Evolutionary conservation across 2,113 vertebrate species (phyloP), one percentile per base, ranked within the genome.

Genomic region (Upupa epops): DNA sequence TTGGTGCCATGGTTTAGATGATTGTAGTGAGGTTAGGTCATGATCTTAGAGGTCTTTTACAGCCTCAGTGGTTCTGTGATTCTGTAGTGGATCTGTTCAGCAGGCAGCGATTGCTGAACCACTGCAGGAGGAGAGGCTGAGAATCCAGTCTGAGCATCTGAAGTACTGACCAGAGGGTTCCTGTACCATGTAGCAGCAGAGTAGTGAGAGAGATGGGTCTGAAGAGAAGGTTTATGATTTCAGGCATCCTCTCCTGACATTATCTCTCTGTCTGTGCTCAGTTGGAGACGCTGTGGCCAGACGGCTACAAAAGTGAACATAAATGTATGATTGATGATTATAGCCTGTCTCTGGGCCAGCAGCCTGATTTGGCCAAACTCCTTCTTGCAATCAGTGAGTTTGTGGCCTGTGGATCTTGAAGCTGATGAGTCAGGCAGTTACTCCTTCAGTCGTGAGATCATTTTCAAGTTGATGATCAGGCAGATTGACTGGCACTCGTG

Each of bases 241-340:
- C 58, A 60, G 61, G 32, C 3, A 1, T 74, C 60, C 60, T 80
- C 40, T 42, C 36, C 51, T 81, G 83, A 74, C 29, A 17, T 70
- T 72, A 26, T 75, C 66, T 79, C 56, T 29, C 63, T 51, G 0
- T n/a, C 15, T 66, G 92, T 75, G 81, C 46, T 90, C 32, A 4
- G 16, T 6, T 73, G 91, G 87, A 94, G 87, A 59, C 89, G 52
- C 55, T 6, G 66, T 52, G 78, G 66, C 70, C 73, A 79, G 91
- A 79, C 82, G 76, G 61, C 70, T 90, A 31, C 58, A 84, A 82
- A 82, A 61, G 63, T 58, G 71, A 49, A 34, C 36, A 46, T 79
- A 68, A 72, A 89, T 91, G 52, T 84, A 42, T 66, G 81, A 76
- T 92, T 93, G 84, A 87, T 82, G 74, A 32, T 75, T 51, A 54